These are phyloP conservation scores for Sapajus apella DNA, from an alignment of 2,113 vertebrate genomes.

Conservation along the genomic window DNA sequence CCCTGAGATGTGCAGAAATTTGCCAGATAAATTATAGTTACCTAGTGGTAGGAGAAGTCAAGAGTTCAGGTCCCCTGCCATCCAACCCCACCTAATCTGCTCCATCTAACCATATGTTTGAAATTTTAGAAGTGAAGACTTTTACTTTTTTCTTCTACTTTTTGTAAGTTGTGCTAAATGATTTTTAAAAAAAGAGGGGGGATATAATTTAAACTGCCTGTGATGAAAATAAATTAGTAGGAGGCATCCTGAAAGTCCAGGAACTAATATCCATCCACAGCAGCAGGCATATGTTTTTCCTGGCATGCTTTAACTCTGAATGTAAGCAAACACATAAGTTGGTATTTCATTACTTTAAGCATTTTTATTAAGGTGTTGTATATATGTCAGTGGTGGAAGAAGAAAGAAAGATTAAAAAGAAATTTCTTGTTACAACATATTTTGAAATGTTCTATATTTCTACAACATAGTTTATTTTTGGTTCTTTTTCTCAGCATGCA, in stretches of 20 bases:
- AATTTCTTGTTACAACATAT: conserved; percentile 63
- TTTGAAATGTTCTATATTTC: conserved; percentile 59
- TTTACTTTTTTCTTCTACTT: conserved; percentile 23
- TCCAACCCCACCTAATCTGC: not conserved
- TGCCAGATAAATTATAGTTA: not conserved
- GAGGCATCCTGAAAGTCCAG: conserved; percentile 15
- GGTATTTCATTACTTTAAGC: conserved; percentile 64
- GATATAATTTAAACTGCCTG: conserved; percentile 26
- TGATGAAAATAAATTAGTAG: conserved; percentile 54
- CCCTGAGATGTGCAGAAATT: not conserved
- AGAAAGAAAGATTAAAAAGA: conserved; percentile 59
- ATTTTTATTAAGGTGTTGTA: conserved; percentile 55
- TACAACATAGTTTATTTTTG: conserved; percentile 66
- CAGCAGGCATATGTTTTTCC: conserved; percentile 59
- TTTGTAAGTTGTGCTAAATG: conserved; percentile 58
- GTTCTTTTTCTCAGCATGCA: conserved; percentile 51
- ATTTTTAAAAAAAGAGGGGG: not conserved
- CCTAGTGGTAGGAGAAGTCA: not conserved
- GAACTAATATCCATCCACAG: not conserved
- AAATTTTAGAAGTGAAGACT: conserved; percentile 4
- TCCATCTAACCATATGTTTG: not conserved
- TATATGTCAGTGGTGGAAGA: conserved; percentile 50
- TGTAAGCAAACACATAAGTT: conserved; percentile 42
- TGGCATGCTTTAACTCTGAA: conserved; percentile 45
- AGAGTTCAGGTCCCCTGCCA: not conserved